Percentiles rank a stretch among this genome's conserved stretches.
Conservation (phyloP, 1,140 invertebrate genomes). For the Drosophila sp. region DNA sequence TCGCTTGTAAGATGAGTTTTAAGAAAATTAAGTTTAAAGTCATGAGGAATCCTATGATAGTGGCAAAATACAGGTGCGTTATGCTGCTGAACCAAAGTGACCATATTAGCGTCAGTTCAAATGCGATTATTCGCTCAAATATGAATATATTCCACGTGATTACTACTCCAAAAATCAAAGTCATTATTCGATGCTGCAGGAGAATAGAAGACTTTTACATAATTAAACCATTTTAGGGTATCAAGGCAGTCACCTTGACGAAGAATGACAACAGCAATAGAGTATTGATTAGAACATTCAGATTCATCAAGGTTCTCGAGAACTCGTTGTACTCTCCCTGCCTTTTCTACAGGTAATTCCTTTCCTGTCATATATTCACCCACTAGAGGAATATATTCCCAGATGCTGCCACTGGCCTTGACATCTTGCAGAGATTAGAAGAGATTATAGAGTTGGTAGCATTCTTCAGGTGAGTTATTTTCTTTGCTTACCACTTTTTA, state of each 20-base stretch:
- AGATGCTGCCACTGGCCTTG: not conserved
- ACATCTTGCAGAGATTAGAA: not conserved
- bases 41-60: not conserved
- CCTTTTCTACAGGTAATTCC: not conserved
- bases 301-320: not conserved
- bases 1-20: conserved; percentile 4
- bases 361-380: not conserved
- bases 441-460: not conserved
- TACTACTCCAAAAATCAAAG: not conserved
- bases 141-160: conserved; percentile 46
- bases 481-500: conserved; percentile 4
- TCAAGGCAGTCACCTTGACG: not conserved
- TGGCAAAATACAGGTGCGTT: not conserved
- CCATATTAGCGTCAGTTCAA: conserved; percentile 15
- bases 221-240: not conserved
- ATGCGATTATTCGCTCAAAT: not conserved
- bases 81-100: conserved; percentile 14
- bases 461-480: not conserved
- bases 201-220: not conserved
- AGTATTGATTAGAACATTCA: conserved; percentile 15
- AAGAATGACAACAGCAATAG: conserved; percentile 10
- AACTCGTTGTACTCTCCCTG: not conserved
- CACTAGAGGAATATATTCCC: not conserved
- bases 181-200: not conserved
- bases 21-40: conserved; percentile 12